Base-by-base conservation (phyloP, 2,113 vertebrate genomes). In the Grantiella picta region DNA sequence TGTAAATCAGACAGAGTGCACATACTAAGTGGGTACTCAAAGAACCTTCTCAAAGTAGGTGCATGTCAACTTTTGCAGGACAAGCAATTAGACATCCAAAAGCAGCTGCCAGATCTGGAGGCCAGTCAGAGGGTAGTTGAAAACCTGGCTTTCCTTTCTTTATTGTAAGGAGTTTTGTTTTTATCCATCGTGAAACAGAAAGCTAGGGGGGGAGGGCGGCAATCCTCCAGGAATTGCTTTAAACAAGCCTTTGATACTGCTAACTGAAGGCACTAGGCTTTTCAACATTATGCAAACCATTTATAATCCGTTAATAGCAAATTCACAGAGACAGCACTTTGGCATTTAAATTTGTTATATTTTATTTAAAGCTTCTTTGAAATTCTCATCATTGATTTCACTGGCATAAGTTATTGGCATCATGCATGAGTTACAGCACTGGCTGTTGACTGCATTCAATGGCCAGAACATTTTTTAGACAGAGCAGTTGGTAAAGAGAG, bases 281-380 rank as follows among this genome's bases (percentile, higher is more conserved):
- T 97, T 97, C 92, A 97, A 95, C 86, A 86, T 95, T 94, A 95
- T 96, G 93, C 95, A 96, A 97, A 92, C 95, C 96, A 95, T 97
- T 97, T 97, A 96, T 95, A 97, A 97, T 83, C 96, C 95, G 91
- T 95, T 97, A 97, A 96, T 76, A 97, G 96, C 27, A 73, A 97
- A 97, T 97, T 96, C 92, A 93, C 81, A 94, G 93, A 86, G 79
- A 96, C 95, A 95, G 84, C 75, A 75, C 85, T 97, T 95, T 92
- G 95, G 93, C 95, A 96, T 97, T 96, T 97, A 97, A 92, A 98
- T 96, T 95, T 96, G 93, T 97, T 97, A 95, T 96, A 96, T 96
- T 97, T 97, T 97, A 97, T 97, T 97, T 97, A 95, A 95, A 96
- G 93, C 86, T 97, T 94, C 96, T 94, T 97, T 97, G 92, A 96